Evolutionary conservation across 2,797 vertebrate genomes (phyloP), one percentile per base, ranked within the genome.

Genomic region (Otus scops): DNA sequence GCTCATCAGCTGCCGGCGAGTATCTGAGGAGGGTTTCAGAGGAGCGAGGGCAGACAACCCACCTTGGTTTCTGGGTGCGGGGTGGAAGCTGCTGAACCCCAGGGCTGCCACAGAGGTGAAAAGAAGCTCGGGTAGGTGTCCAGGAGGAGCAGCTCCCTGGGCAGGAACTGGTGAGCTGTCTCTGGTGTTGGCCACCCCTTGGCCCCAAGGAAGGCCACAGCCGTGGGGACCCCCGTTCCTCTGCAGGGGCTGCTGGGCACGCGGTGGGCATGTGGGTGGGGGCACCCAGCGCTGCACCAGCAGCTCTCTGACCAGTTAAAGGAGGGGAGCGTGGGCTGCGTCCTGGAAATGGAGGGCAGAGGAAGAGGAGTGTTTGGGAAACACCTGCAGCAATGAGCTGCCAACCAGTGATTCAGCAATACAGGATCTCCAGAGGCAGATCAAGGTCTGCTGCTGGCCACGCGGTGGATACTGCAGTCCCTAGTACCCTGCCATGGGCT

Each of bases 271-370:
- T 2, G 16, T 30, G 38, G 8, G 36, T 57, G 16, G 12, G 10
- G 15, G 30, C 43, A 75, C 13, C 19, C 10, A 16, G 38, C 14
- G 22, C 15, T 47, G 19, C 24, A 41, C 26, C 30, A 59, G 39
- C 50, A 79, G 30, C 26, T 71, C 24, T 30, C 20, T 1, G 1
- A 21, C 7, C 0, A 0, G 16, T 27, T 22, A 32, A 45, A 50
- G 38, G 22, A 45, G 21, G 15, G n/a, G 39, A 56, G 2, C 11
- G 20, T 11, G 18, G 36, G 32, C 22, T 64, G 30, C 39, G 23
- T 50, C 18, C n/a, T 63, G 53, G 48, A 65, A 69, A 60, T 4
- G 3, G 38, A 78, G n/a, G 9, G 59, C 13, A 82, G 71, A 54
- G 18, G 17, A 28, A 54, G 8, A 76, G 34, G 34, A 43, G 9